Conservation (phyloP, 2,113 vertebrate genomes). For the Dasyprocta punctata region DNA sequence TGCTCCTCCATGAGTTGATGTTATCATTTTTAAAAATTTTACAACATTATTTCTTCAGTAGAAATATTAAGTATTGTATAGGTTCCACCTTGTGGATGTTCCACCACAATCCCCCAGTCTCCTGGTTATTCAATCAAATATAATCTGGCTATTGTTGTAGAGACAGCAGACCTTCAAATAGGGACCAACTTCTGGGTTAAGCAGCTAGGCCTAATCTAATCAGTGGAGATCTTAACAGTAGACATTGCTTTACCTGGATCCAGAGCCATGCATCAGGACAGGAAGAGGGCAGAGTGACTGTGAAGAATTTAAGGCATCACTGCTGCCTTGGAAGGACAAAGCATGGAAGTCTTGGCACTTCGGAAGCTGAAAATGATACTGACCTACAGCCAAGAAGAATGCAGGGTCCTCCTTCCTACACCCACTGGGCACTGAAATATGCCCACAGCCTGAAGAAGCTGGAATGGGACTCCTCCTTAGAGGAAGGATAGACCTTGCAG, state of each 20-base stretch:
- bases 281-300: background rate
- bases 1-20: background rate
- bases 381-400: background rate
- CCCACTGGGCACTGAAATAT: too few relatives aligned
- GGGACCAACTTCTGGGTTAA: rapidly evolving
- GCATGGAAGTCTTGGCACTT: too few relatives aligned
- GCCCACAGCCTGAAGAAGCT: background rate
- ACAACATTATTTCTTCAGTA: background rate
- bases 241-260: background rate
- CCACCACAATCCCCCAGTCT: background rate
- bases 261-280: background rate
- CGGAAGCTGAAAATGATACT: background rate
- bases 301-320: rapidly evolving
- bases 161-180: background rate
- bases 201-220: background rate
- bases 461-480: background rate
- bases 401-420: background rate
- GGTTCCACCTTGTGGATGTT: background rate
- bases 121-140: background rate
- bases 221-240: background rate
- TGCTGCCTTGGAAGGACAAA: background rate
- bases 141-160: rapidly evolving
- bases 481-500: too few relatives aligned
- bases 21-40: background rate
- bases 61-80: background rate